phyloP scores from a whole-genome alignment of 2,113 vertebrate genomes.

The Alouatta palliata region DNA sequence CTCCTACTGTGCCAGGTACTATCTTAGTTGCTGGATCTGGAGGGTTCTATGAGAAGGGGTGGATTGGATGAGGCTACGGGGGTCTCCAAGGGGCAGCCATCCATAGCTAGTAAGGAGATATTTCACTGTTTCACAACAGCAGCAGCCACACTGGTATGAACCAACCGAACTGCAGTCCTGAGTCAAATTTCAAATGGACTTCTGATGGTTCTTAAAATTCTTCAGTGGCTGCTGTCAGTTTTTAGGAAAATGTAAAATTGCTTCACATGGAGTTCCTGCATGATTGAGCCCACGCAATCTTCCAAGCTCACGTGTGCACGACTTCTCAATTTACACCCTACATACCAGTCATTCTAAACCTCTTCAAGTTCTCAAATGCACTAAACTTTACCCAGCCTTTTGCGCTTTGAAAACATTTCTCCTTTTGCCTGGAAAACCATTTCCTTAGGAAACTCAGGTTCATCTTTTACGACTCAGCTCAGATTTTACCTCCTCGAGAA shows the following conservation, averaged over 20 bases:
- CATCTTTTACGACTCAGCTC: conserved; percentile 19
- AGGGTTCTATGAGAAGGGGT: not conserved
- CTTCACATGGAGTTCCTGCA: not conserved
- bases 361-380: not conserved
- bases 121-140: not conserved
- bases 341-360: not conserved
- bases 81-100: not conserved
- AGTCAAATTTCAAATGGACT: conserved; percentile 39
- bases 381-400: not conserved
- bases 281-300: not conserved
- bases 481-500: not conserved
- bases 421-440: not conserved
- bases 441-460: conserved; percentile 24
- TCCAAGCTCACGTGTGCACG: not conserved
- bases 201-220: not conserved
- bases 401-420: not conserved
- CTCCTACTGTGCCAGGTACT: not conserved
- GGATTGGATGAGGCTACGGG: not conserved
- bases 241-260: not conserved
- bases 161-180: not conserved
- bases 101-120: not conserved
- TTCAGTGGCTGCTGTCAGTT: not conserved
- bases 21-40: not conserved
- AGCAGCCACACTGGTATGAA: not conserved
- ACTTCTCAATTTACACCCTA: not conserved